These are phyloP conservation scores for Magallana angulata DNA, from an alignment of 1,140 invertebrate species.

Conservation along the genomic window DNA sequence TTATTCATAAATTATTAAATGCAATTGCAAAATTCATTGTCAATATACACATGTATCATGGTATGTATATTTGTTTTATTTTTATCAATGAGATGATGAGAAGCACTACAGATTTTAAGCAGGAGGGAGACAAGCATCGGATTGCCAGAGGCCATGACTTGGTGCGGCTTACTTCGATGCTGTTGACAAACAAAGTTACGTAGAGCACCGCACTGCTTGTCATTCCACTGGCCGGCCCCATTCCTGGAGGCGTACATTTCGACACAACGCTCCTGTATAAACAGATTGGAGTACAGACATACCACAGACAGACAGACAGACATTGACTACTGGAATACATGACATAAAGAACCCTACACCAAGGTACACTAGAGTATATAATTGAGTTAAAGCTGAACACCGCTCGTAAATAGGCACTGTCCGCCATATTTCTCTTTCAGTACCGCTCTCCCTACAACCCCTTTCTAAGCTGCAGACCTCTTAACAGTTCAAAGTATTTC, in stretches of 20 bases:
- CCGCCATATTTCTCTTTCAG: no score
- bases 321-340: no score
- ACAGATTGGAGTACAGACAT: not conserved
- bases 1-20: not conserved
- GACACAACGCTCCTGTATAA: conserved; percentile 45
- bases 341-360: no score
- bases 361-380: no score
- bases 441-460: no score
- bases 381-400: no score
- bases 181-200: conserved; percentile 45
- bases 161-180: conserved; percentile 39
- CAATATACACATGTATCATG: not conserved
- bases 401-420: no score
- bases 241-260: conserved; percentile 28
- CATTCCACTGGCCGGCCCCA: conserved; percentile 58
- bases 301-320: not conserved
- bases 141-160: not conserved
- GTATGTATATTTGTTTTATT: not conserved
- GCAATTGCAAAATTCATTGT: not conserved
- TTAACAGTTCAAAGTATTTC: no score
- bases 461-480: no score
- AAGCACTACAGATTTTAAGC: not conserved
- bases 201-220: conserved; percentile 29
- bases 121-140: not conserved
- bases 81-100: not conserved